These are phyloP conservation scores for Rhinolophus ferrumequinum DNA, from an alignment of 2,113 vertebrate genomes.

Conservation along the genomic window DNA sequence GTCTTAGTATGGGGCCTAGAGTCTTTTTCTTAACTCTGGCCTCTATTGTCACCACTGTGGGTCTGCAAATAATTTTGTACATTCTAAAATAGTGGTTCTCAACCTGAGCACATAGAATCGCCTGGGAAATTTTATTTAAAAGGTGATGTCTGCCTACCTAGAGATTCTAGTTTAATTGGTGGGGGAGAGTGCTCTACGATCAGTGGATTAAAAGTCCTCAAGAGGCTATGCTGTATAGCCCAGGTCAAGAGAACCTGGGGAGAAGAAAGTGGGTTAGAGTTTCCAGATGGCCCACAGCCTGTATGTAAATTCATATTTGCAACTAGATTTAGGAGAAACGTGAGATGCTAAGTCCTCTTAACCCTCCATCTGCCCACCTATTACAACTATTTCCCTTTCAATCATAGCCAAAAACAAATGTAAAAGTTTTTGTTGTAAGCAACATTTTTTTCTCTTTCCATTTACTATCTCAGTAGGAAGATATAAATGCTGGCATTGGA, in stretches of 20 bases:
- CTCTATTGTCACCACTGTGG: background rate
- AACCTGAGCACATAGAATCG: background rate
- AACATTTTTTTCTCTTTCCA: background rate
- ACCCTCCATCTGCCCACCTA: background rate
- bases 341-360: background rate
- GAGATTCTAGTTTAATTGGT: background rate
- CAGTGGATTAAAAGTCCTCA: background rate
- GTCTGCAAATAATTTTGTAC: background rate
- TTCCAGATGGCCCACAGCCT: background rate
- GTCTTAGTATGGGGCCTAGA: background rate
- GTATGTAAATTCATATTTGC: background rate
- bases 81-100: background rate
- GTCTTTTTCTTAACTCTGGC: background rate
- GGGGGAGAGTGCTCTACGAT: background rate
- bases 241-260: background rate
- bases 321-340: background rate
- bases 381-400: slow-evolving; percentile 24
- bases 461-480: slow-evolving; percentile 10
- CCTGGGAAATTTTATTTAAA: background rate
- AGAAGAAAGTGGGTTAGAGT: background rate
- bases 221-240: background rate
- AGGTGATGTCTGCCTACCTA: background rate
- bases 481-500: background rate
- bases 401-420: background rate
- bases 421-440: background rate